Conservation (phyloP, 1,140 invertebrate genomes). For the Hycleus phaleratus region DNA sequence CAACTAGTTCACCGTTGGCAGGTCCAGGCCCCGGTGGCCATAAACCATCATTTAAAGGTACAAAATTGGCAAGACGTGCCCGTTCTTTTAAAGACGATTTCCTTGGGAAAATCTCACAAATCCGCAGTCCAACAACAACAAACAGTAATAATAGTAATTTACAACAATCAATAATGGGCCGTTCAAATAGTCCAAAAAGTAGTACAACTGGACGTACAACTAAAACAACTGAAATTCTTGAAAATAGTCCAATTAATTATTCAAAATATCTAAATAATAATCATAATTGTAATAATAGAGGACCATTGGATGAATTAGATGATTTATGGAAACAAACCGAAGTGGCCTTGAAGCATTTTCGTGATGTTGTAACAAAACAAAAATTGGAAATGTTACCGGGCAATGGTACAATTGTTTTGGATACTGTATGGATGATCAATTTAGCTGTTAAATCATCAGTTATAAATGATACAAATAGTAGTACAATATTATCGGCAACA, state of each 20-base stretch:
- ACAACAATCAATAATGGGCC: constrained; percentile 3
- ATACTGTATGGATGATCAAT: constrained; percentile 84
- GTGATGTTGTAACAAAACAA: constrained; percentile 84
- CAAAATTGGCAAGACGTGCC: constrained; percentile 73
- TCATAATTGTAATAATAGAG: neutral
- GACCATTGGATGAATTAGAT: constrained; percentile 31
- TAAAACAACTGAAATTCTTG: neutral
- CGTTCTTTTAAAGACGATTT: constrained; percentile 88
- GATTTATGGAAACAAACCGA: constrained; percentile 32
- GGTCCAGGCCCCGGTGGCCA: constrained; percentile 43
- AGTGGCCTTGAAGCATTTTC: constrained; percentile 47
- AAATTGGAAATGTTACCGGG: constrained; percentile 87
- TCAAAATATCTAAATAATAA: neutral
- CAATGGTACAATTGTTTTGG: constrained; percentile 85
- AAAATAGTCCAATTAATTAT: no score
- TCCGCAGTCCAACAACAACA: constrained; percentile 58
- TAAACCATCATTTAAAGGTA: constrained; percentile 60
- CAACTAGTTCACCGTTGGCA: constrained; percentile 33
- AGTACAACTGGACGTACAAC: neutral
- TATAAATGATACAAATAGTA: constrained; percentile 30
- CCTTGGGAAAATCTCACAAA: constrained; percentile 78
- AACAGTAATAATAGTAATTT: neutral
- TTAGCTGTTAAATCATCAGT: constrained; percentile 47
- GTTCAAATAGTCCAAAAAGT: constrained; percentile 34
- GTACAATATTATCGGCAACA: constrained; percentile 61